These are phyloP conservation scores for Mastomys coucha DNA, from an alignment of 2,113 vertebrate species.

Conservation along the genomic window DNA sequence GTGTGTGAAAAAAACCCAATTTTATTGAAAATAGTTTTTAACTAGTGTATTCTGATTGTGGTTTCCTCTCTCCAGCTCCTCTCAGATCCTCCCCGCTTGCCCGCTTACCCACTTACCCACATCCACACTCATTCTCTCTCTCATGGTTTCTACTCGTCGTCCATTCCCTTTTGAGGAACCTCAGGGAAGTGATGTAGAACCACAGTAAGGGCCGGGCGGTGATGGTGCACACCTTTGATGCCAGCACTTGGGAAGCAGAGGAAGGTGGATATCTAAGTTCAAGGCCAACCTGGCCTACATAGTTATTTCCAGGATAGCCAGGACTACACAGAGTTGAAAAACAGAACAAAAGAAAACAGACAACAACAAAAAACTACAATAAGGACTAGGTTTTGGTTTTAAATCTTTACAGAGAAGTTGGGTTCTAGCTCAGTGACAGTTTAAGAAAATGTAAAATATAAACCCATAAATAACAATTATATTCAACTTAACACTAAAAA, in stretches of 20 bases:
- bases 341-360: too few relatives aligned
- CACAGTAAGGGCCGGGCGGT: not conserved
- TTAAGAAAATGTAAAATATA: not conserved
- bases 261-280: too few relatives aligned
- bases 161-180: not conserved
- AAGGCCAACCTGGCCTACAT: too few relatives aligned
- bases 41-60: not conserved
- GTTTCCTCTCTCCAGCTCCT: not conserved
- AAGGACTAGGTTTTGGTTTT: not conserved
- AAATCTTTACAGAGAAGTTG: not conserved
- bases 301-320: too few relatives aligned
- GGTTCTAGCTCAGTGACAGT: not conserved
- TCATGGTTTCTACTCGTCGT: not conserved
- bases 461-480: conserved; percentile 47
- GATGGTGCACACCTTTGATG: too few relatives aligned
- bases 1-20: not conserved
- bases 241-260: too few relatives aligned
- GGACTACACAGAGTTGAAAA: too few relatives aligned
- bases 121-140: not conserved
- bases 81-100: not conserved
- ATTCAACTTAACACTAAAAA: conserved; percentile 47
- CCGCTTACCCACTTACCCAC: not conserved
- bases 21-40: not conserved
- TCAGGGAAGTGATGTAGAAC: not conserved
- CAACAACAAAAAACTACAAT: not conserved